Evolutionary conservation across 2,888 invertebrate species (phyloP), one percentile per base, ranked within the genome.

Genomic region (Agrotis exclamationis): DNA sequence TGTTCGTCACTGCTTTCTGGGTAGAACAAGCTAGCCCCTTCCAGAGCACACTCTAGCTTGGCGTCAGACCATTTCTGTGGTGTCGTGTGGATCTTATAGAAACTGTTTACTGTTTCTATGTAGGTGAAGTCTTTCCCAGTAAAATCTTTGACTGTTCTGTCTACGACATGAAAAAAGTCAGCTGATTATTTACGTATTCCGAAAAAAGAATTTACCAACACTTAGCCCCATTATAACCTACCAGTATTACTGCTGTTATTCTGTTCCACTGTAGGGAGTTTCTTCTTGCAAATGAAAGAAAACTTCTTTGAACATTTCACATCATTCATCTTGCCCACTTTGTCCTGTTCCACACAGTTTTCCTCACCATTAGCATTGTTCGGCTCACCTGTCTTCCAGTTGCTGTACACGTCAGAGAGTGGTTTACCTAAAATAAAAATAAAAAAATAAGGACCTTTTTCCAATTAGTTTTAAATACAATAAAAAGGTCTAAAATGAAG

Each of bases 261-360:
- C 93, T 94, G 93, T 9, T 92, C 84, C 6, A 93, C 62, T 0
- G 86, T 79, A 1, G 74, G 71, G 0, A 90, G 79, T 0, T 87
- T 85, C 73, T 93, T 95, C 81, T 93, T 94, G 85, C 95, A 95
- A 5, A 94, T 88, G 70, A 92, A 95, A 0, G 92, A 89, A 56
- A 83, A 87, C 14, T 80, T 80, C 4, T 75, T 63, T 5, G 48
- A 50, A 62, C 95, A 95, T 1, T 74, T 69, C n/a, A 87, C 89
- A 45, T 94, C 94, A 48, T 92, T 63, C 63, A 93, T 76, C 1
- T 76, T 82, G 0, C 89, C 89, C 4, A 9, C 3, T 5, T 33
- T 22, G 33, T 50, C n/a, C 22, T 39, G 63, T 51, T 33, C 33
- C 9, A 93, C 90, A 63, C 94, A 94, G 74, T 90, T 88, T 63